Evolutionary conservation across 2,113 vertebrate species (phyloP), one percentile per base, ranked within the genome.

Genomic region (Sclerurus mexicanus): DNA sequence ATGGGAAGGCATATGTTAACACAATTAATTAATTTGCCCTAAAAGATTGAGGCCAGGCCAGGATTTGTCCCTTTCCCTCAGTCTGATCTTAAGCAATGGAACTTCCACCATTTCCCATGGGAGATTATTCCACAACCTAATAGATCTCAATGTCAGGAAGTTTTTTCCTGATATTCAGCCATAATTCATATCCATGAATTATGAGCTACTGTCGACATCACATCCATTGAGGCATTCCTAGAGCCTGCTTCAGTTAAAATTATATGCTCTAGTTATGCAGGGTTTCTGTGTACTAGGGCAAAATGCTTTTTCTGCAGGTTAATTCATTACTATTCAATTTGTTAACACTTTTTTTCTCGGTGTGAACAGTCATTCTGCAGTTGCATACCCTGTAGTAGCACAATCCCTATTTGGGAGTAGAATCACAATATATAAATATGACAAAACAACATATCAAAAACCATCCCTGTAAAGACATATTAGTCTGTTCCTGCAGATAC

Each of bases 291-390:
- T 93, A 96, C 88, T 85, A 95, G 95, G 95, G 96, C 90, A 97
- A 96, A 96, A 96, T 97, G 95, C 92, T 95, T 96, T 96, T 97
- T 96, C 96, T 97, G 96, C 93, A 96, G 90, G 96, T 97, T 96
- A 96, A 96, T 96, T 96, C 95, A 96, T 96, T 96, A 96, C 80
- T 94, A 97, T 97, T 97, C 90, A 96, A 90, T 96, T 96, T 94
- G 79, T 96, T 92, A 96, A 96, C 90, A 96, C 95, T 90, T 93
- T 63, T 97, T 90, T 88, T 15, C 93, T 94, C 28, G 1, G 88
- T 93, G 60, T 89, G 92, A 95, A 81, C 66, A 90, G 92, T 86
- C 85, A 72, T 88, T 80, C 90, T 95, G 90, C 79, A 96, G 79
- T 90, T 93, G 62, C 83, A 60, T 67, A 87, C 19, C 76, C 88